Conservation (phyloP, 64 coral and sea anemone genomes). For the Montipora sp. region DNA sequence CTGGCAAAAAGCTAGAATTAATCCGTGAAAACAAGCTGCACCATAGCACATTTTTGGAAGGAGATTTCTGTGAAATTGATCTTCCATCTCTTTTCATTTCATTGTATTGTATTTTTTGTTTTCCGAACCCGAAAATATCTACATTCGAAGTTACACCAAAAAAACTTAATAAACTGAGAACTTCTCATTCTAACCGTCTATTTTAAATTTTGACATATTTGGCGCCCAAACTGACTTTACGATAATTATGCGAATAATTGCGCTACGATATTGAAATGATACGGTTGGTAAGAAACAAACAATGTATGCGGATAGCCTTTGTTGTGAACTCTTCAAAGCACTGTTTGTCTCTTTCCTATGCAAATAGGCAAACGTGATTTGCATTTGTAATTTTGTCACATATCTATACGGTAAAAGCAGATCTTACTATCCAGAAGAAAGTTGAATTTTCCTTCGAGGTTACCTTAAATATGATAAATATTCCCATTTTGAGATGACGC, state of each 20-base stretch:
- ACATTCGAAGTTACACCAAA: neutral
- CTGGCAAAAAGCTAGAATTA: too few species aligned
- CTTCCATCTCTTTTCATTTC: neutral
- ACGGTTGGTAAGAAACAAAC: neutral
- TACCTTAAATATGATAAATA: neutral
- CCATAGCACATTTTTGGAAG: neutral
- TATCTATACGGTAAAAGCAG: neutral
- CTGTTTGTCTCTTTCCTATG: neutral
- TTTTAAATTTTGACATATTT: neutral
- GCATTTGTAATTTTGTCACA: conserved; percentile 6
- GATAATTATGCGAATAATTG: conserved; percentile 35
- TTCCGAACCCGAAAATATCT: neutral
- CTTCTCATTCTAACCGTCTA: neutral
- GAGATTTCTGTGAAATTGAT: neutral
- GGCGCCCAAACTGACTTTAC: neutral
- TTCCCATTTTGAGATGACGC: neutral
- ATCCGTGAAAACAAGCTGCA: neutral
- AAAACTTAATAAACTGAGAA: neutral
- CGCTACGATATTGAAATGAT: neutral
- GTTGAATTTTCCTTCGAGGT: neutral
- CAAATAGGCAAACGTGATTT: conserved; percentile 27
- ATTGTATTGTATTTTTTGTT: neutral
- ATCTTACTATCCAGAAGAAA: neutral
- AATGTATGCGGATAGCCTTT: neutral
- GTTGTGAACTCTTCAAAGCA: neutral